Conservation (phyloP, 2,888 invertebrate species). For the Apodemia hepburni region DNA sequence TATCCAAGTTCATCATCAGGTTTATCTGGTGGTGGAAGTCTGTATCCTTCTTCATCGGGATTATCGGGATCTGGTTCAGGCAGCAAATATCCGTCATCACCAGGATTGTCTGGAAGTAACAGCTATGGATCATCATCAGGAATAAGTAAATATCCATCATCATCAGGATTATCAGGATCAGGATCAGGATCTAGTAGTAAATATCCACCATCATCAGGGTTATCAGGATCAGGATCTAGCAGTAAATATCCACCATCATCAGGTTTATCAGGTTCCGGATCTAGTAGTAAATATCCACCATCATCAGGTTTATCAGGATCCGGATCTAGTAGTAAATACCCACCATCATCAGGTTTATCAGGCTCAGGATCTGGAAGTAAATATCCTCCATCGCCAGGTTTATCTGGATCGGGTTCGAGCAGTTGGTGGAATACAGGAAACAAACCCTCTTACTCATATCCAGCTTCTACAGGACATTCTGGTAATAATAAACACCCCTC, state of each 20-base stretch:
- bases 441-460: conserved; percentile 25
- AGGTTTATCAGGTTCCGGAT: too few relatives aligned
- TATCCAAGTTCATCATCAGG: conserved; percentile 29
- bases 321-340: too few relatives aligned
- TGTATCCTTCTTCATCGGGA: conserved; percentile 27
- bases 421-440: conserved; percentile 14
- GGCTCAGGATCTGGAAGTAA: too few relatives aligned
- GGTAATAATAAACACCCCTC: conserved; percentile 27
- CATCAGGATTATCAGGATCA: conserved; percentile 27
- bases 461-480: conserved; percentile 33
- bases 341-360: too few relatives aligned
- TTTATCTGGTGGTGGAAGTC: conserved; percentile 24
- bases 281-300: too few relatives aligned
- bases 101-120: conserved; percentile 24
- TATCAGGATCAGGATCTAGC: conserved; percentile 25
- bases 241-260: too few relatives aligned
- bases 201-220: conserved; percentile 25
- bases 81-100: conserved; percentile 27
- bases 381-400: conserved; percentile 30
- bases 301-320: too few relatives aligned
- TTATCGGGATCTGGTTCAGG: conserved; percentile 25
- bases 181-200: conserved; percentile 19
- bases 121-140: conserved; percentile 30
- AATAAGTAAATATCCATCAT: conserved; percentile 23
- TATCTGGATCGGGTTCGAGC: conserved; percentile 28